A percentile compares a stretch with the other conserved stretches of the same genome.
Evolutionary conservation across 2,797 vertebrate species (phyloP).

Genomic region (Chaunax sp.): DNA sequence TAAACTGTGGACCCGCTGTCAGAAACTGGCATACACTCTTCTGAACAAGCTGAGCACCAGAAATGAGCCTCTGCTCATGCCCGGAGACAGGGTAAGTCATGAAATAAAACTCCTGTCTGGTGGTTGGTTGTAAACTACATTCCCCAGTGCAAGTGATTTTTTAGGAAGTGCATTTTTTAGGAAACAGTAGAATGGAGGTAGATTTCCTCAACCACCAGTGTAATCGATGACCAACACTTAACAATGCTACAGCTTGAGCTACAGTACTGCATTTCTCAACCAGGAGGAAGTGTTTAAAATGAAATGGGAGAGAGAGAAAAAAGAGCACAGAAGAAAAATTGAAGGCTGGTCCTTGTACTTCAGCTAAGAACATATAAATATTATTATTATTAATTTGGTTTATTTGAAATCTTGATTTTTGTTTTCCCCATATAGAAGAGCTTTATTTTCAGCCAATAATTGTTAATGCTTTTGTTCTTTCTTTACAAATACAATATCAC

Average conservation of each 20-base stretch:
- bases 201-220: not conserved
- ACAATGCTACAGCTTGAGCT: not conserved
- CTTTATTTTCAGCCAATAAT: not conserved
- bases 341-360: not conserved
- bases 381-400: not conserved
- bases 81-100: slow-evolving; percentile 92
- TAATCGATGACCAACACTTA: not conserved
- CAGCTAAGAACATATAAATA: not conserved
- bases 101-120: slow-evolving; percentile 7
- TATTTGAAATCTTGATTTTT: not conserved
- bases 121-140: not conserved
- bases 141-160: not conserved
- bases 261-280: not conserved
- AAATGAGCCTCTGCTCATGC: slow-evolving; percentile 91
- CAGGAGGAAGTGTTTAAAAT: not conserved
- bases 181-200: not conserved
- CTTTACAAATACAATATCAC: not conserved
- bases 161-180: not conserved
- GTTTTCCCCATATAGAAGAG: not conserved
- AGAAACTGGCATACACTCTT: slow-evolving; percentile 95
- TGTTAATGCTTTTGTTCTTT: not conserved
- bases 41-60: slow-evolving; percentile 93
- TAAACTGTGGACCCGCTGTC: slow-evolving; percentile 96
- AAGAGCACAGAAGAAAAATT: not conserved
- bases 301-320: not conserved